Evolutionary conservation across 1,140 invertebrate species (phyloP), one percentile per base, ranked within the genome.

Genomic region (Adelges cooleyi): DNA sequence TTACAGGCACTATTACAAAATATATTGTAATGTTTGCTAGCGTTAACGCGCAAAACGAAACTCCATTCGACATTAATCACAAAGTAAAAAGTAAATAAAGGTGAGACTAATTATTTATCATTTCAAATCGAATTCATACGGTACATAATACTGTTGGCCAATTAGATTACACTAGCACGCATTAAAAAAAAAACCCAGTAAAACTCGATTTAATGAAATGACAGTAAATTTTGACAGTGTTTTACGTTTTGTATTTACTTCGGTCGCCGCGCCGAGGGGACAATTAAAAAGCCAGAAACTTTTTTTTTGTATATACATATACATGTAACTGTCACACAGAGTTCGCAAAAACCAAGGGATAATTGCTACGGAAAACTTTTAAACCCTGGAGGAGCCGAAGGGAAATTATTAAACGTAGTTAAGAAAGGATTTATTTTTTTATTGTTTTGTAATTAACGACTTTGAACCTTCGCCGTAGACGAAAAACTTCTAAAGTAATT

Each of bases 391-490:
- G 25, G 13, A 48, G 27, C 25, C n/a, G 17, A 17, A 33, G 18
- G 3, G 13, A 29, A 48, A 62, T 46, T 48, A 48, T 46, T 29
- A 48, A 46, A 62, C 27, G 25, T 20, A 15, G 13, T 25, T 29
- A 62, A 62, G 33, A 33, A 38, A 13, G 42, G 22, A 46, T 62
- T 29, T 48, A 29, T 62, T 22, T 48, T 62, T 46, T 62, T 48
- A 46, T 62, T 6, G 25, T 62, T 62, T 62, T 48, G 56, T 46
- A 48, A 62, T 62, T 62, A 62, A 48, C 17, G 42, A 62, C 42
- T 13, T 3, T 27, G 11, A 48, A 48, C 27, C 42, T 27, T 33
- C 42, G 20, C 3, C 20, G 29, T 44, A 15, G 36, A 42, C 38
- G 6, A 15, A 10, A 56, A 52, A 33, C 27, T 52, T 52, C 36